These are phyloP conservation scores for Drosophila persimilis DNA, from an alignment of 1,140 invertebrate species.

Conservation along the genomic window DNA sequence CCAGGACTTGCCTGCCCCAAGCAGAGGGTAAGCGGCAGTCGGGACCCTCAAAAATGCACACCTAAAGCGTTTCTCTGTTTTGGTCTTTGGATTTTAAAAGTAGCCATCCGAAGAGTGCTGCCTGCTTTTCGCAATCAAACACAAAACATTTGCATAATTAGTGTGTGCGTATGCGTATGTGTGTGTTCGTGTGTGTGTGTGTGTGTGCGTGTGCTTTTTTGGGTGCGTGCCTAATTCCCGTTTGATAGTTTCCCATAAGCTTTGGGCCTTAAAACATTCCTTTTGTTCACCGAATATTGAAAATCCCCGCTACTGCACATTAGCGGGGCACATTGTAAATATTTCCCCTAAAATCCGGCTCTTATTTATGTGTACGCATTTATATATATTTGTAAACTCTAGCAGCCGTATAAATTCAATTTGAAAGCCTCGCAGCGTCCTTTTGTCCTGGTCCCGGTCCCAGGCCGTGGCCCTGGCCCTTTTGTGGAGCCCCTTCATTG, in stretches of 20 bases:
- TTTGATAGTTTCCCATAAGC: conserved; percentile 77
- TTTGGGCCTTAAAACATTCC: conserved; percentile 55
- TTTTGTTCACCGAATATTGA: conserved; percentile 54
- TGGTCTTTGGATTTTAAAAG: conserved; percentile 59
- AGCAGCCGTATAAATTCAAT: conserved; percentile 77
- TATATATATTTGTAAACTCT: conserved; percentile 59
- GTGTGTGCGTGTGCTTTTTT: neutral
- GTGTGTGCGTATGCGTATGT: conserved; percentile 2
- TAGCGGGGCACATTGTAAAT: conserved; percentile 68
- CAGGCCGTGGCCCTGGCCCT: no score
- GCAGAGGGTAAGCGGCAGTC: conserved; percentile 16
- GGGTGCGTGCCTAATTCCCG: conserved; percentile 68
- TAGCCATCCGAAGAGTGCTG: conserved; percentile 70
- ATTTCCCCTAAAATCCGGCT: conserved; percentile 48
- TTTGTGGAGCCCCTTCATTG: conserved; percentile 41
- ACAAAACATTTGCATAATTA: conserved; percentile 77
- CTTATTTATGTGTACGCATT: conserved; percentile 68
- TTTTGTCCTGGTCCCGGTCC: no score
- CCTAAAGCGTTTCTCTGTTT: conserved; percentile 16
- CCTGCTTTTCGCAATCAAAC: conserved; percentile 77
- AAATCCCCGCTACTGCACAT: no score
- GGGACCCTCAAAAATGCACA: neutral
- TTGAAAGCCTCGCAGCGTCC: conserved; percentile 33
- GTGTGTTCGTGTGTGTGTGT: conserved; percentile 10
- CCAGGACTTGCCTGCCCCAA: no score